Evolutionary conservation across 2,797 vertebrate genomes (phyloP).

Genomic region (Carduelis carduelis): DNA sequence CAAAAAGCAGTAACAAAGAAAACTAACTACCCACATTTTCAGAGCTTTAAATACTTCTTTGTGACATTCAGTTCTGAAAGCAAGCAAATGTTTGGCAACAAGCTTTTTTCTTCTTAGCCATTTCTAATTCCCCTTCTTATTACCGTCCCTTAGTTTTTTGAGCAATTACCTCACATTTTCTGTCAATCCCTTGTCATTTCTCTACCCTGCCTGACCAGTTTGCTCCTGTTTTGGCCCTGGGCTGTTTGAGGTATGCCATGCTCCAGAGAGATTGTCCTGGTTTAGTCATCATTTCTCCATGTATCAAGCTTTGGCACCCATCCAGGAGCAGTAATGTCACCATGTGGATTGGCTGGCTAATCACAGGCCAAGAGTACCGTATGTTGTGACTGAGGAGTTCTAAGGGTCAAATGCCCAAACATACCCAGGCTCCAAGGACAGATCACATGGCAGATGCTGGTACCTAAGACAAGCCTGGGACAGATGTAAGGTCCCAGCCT

Average conservation of each 20-base stretch:
- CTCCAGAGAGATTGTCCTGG: neutral
- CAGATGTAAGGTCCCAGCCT: neutral
- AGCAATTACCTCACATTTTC: neutral
- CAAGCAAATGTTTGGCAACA: neutral
- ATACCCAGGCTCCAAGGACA: neutral
- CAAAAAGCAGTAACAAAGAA: conserved; percentile 7
- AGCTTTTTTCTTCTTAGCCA: neutral
- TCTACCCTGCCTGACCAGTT: neutral
- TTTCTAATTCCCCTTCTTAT: neutral
- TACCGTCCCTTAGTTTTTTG: neutral
- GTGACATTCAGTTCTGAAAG: neutral
- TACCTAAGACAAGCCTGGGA: neutral
- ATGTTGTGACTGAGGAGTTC: neutral
- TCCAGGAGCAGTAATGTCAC: neutral
- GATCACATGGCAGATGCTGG: neutral
- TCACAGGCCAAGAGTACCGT: neutral
- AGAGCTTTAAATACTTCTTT: neutral
- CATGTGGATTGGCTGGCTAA: neutral
- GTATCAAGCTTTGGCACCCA: neutral
- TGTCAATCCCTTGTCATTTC: neutral
- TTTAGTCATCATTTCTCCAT: neutral
- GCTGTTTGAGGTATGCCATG: neutral
- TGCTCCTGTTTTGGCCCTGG: neutral
- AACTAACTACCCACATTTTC: neutral
- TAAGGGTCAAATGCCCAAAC: neutral